Evolutionary conservation across 2,888 invertebrate species (phyloP).

Genomic region (Steinernema carpocapsae): DNA sequence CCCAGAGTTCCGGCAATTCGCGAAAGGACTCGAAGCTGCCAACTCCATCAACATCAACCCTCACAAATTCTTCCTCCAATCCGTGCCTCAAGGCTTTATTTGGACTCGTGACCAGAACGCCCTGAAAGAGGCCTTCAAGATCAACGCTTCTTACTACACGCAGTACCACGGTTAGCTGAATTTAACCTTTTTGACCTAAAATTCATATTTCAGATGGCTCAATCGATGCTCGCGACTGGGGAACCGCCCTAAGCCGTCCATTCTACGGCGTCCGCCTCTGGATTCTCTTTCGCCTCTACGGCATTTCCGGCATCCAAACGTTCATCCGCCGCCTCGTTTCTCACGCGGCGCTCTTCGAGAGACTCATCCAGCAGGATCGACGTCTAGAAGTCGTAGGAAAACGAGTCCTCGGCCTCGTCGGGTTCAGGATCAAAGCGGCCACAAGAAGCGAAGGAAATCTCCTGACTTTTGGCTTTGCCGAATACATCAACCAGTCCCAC

Average conservation of each 20-base stretch:
- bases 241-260: conserved; percentile 85
- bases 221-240: conserved; percentile 80
- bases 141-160: conserved; percentile 37
- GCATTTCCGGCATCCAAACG: background rate
- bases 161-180: background rate
- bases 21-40: conserved; percentile 74
- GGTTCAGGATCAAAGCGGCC: background rate
- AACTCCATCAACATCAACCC: conserved; percentile 48
- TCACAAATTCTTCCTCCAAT: conserved; percentile 45
- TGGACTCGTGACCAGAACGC: conserved; percentile 38
- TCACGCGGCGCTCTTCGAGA: background rate
- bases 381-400: background rate
- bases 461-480: conserved; percentile 40
- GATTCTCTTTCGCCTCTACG: conserved; percentile 6
- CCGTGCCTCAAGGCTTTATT: conserved; percentile 37
- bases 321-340: background rate
- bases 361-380: background rate
- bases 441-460: conserved; percentile 37
- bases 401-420: conserved; percentile 70
- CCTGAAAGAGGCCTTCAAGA: conserved; percentile 34
- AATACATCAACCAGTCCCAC: conserved; percentile 45
- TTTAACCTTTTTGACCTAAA: background rate
- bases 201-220: background rate
- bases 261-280: background rate
- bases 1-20: conserved; percentile 85